Conservation (phyloP, 2,888 invertebrate genomes). For the Latrodectus elegans region DNA sequence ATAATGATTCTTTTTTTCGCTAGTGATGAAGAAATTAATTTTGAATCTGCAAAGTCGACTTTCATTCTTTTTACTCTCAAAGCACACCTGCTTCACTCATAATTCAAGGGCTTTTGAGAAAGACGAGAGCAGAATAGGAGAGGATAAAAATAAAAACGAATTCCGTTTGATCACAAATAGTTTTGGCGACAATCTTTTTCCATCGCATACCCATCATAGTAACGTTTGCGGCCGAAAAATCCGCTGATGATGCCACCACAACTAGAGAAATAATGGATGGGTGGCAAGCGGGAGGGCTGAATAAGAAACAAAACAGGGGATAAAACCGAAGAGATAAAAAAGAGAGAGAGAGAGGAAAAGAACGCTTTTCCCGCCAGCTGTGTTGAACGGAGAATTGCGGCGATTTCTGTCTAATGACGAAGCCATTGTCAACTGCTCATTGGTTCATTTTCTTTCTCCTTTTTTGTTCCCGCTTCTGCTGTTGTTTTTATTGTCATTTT, state of each 20-base stretch:
- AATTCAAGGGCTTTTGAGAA: conserved; percentile 24
- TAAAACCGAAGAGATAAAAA: conserved; percentile 19
- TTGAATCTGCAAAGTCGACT: conserved; percentile 2
- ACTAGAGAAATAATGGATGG: conserved; percentile 61
- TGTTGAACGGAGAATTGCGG: conserved; percentile 42
- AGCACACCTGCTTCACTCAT: conserved; percentile 39
- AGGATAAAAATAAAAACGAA: conserved; percentile 10
- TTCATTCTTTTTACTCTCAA: background rate
- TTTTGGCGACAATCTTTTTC: conserved; percentile 56
- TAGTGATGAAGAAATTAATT: background rate
- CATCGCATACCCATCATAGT: conserved; percentile 47
- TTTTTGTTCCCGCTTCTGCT: conserved; percentile 4
- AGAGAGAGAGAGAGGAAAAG: conserved; percentile 21
- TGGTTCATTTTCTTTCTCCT: conserved; percentile 55
- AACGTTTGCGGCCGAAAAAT: conserved; percentile 50
- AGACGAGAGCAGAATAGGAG: background rate
- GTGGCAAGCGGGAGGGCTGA: conserved; percentile 16
- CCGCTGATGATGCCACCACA: conserved; percentile 60
- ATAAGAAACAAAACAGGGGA: conserved; percentile 37
- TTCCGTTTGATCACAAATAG: conserved; percentile 34
- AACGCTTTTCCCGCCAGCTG: conserved; percentile 54
- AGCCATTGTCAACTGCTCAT: conserved; percentile 63
- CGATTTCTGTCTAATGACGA: conserved; percentile 63
- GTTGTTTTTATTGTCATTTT: conserved; percentile 47
- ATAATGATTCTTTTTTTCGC: too few species aligned